Base-by-base conservation (phyloP, 2,113 vertebrate genomes). In the Nothoprocta pentlandii region DNA sequence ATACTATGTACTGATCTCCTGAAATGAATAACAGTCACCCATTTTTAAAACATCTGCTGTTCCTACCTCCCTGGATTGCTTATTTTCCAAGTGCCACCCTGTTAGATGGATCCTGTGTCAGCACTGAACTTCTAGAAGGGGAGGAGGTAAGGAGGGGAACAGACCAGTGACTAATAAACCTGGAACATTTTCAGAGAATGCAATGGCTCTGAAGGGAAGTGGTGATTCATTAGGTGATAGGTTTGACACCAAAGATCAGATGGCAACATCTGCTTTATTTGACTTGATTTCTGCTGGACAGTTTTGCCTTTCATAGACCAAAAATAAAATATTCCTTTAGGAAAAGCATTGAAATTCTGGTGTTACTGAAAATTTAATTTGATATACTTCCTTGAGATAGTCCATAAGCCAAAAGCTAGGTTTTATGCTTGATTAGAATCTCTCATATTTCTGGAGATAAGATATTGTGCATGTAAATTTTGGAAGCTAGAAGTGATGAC, bases 351-450 rank as follows among this genome's bases (percentile, higher is more conserved):
- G 0, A 79, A 69, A 28, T 36, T 89, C 36, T 41, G 4, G 1
- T 75, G 75, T 87, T 8, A 10, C 8, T 28, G 11, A 66, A 8
- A 39, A 46, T 13, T 34, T 36, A 54, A 75, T 69, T 49, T 4
- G 2, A 56, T 16, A 34, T 1, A 32, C 1, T 73, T 87, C 13
- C 5, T 75, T 79, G 20, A 71, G 32, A 54, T 51, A 46, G 0
- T 1, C 2, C 20, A 34, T 32, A 8, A 70, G 3, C 1, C 22
- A 74, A 67, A 1, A 53, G 8, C 16, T 16, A 16, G 46, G 47
- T 53, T 10, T 49, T 86, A 28, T 20, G 3, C n/a, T 64, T 47
- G 6, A 62, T 82, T 83, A 51, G 70, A 79, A 10, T 66, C 80
- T 68, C 75, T 71, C 26, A 8, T 9, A 41, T 78, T 80, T 90